These are phyloP conservation scores for Caerostris extrusa DNA, from an alignment of 1,140 invertebrate genomes.

Conservation along the genomic window DNA sequence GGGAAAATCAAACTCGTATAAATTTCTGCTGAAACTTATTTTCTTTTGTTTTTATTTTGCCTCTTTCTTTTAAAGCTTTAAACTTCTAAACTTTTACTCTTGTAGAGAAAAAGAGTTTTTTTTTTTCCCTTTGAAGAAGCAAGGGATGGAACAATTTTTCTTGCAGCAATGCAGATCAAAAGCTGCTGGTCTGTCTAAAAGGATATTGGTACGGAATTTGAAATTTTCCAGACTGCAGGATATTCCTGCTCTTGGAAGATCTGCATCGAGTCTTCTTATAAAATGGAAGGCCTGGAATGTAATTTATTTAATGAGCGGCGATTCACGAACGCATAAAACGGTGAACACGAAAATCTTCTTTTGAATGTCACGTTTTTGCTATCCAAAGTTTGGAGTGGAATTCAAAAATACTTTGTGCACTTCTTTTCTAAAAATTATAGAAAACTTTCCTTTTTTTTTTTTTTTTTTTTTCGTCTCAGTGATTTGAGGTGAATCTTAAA, in stretches of 20 bases:
- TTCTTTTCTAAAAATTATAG: background rate
- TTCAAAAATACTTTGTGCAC: too few species aligned
- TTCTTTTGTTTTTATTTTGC: background rate
- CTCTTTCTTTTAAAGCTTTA: constrained; percentile 49
- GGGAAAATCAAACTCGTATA: constrained; percentile 77
- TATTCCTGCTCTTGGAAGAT: background rate
- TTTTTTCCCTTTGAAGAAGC: background rate
- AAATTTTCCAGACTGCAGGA: constrained; percentile 46
- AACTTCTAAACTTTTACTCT: constrained; percentile 75
- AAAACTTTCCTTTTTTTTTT: background rate
- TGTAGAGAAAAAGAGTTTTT: constrained; percentile 33
- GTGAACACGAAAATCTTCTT: background rate
- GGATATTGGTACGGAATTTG: constrained; percentile 58
- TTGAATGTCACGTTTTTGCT: background rate
- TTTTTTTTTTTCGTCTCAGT: background rate
- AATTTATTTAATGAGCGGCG: constrained; percentile 45
- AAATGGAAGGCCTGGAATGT: constrained; percentile 6
- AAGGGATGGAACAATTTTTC: background rate
- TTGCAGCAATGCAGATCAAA: background rate
- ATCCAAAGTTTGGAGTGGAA: too few species aligned
- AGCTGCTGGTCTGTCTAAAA: constrained; percentile 3
- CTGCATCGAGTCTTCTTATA: background rate
- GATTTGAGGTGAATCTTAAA: background rate
- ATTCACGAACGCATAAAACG: constrained; percentile 27
- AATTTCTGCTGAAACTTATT: constrained; percentile 69